Evolutionary conservation across 2,888 invertebrate genomes (phyloP).

Genomic region (Prosopocoilus inquinatus): DNA sequence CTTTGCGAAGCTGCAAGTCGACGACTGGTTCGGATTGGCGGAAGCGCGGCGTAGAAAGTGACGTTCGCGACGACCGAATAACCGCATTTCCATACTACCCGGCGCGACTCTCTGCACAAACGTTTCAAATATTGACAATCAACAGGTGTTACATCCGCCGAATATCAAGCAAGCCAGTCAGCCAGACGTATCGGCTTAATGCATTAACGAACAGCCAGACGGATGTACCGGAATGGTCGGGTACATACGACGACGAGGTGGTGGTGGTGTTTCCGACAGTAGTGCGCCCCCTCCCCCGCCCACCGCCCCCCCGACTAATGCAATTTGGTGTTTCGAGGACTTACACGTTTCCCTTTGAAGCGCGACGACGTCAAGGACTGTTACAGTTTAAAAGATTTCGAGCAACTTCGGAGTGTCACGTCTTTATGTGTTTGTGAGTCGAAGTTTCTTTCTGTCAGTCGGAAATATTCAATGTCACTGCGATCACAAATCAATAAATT

Average conservation of each 20-base stretch:
- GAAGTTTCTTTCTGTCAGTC: no score
- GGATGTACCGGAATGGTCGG: background rate
- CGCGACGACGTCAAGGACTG: no score
- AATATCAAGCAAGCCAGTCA: slow-evolving; percentile 32
- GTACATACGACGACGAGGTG: no score
- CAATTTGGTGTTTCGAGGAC: background rate
- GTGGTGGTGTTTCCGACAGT: background rate
- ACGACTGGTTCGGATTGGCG: background rate
- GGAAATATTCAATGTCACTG: no score
- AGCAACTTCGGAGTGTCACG: no score
- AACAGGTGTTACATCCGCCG: slow-evolving; percentile 43
- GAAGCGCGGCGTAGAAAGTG: slow-evolving; percentile 27
- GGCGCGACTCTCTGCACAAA: slow-evolving; percentile 41
- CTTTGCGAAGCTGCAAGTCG: no score
- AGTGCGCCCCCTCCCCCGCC: no score
- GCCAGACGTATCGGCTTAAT: slow-evolving; percentile 20
- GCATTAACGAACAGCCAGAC: slow-evolving; percentile 12
- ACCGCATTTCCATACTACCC: slow-evolving; percentile 46
- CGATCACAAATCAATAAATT: no score
- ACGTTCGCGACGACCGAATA: slow-evolving; percentile 41
- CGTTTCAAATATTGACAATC: slow-evolving; percentile 47
- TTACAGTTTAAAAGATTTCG: no score
- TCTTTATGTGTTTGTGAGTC: no score
- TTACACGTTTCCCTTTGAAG: no score
- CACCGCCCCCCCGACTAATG: background rate